A percentile compares a stretch with the other conserved stretches of the same genome.
Conservation (phyloP, 1,140 invertebrate genomes). For the Danaus plexippus region DNA sequence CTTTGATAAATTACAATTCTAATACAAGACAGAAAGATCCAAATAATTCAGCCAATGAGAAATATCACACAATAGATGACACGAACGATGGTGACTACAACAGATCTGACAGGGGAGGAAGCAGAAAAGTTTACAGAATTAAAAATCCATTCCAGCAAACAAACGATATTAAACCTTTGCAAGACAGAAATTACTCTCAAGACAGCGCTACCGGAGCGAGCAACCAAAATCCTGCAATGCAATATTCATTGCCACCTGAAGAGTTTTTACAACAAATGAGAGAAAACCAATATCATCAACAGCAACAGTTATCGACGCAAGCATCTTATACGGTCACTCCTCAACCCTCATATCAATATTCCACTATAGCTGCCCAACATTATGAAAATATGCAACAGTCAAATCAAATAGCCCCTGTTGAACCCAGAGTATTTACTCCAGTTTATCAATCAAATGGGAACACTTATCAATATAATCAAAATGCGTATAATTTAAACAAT, state of each 20-base stretch:
- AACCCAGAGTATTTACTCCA: constrained; percentile 45
- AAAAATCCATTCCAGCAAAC: constrained; percentile 61
- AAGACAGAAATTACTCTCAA: constrained; percentile 28
- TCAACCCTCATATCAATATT: constrained; percentile 54
- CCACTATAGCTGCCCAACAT: constrained; percentile 37
- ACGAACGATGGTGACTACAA: constrained; percentile 41
- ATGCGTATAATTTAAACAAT: constrained; percentile 36
- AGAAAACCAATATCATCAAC: constrained; percentile 52
- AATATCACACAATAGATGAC: constrained; percentile 52
- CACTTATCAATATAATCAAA: constrained; percentile 43
- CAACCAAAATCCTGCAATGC: constrained; percentile 62
- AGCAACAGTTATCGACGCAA: constrained; percentile 46
- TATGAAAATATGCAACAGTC: constrained; percentile 48
- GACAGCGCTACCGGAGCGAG: constrained; percentile 61
- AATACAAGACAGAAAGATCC: constrained; percentile 49
- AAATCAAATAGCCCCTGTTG: constrained; percentile 38
- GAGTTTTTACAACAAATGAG: constrained; percentile 63
- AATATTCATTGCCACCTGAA: constrained; percentile 66
- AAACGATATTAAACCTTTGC: constrained; percentile 31
- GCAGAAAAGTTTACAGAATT: constrained; percentile 55
- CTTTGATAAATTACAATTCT: constrained; percentile 43
- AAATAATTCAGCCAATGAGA: constrained; percentile 44
- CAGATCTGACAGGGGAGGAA: constrained; percentile 35
- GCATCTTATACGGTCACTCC: constrained; percentile 55
- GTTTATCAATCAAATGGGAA: constrained; percentile 40